A percentile compares a stretch with the other conserved stretches of the same genome.
Conservation (phyloP, 2,113 vertebrate genomes). For the Tringa solitaria region DNA sequence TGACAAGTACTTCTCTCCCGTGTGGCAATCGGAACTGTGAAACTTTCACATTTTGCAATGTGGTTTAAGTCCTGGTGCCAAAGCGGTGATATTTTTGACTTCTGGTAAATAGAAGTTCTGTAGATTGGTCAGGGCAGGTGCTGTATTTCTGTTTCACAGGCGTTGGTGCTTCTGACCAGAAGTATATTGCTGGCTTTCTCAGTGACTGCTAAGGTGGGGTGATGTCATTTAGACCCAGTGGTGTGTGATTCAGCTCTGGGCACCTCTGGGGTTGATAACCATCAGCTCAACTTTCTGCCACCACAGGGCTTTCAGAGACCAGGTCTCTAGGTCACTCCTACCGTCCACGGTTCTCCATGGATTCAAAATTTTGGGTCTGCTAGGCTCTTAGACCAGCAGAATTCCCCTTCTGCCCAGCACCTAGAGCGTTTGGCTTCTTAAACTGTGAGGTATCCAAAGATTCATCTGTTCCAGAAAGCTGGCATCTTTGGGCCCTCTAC, state of each 20-base stretch:
- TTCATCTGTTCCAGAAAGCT: neutral
- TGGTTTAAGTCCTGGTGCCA: neutral
- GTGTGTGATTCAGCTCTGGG: neutral
- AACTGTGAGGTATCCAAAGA: neutral
- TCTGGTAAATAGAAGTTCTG: neutral
- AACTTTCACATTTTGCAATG: neutral
- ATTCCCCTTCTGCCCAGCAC: neutral
- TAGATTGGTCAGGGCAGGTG: neutral
- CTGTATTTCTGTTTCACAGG: neutral
- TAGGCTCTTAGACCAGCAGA: neutral
- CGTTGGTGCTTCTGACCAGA: neutral
- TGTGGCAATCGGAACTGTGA: neutral
- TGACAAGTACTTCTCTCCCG: neutral
- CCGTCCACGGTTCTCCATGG: neutral
- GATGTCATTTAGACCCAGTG: neutral
- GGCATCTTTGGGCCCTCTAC: neutral
- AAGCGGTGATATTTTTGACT: neutral
- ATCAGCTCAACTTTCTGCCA: neutral
- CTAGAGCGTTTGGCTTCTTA: neutral
- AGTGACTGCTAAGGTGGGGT: neutral
- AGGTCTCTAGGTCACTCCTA: neutral
- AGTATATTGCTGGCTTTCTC: neutral
- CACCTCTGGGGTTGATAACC: neutral
- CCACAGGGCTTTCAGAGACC: neutral
- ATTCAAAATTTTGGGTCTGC: neutral